These are phyloP conservation scores for Meta bourneti DNA, from an alignment of 2,888 invertebrate species.

Conservation along the genomic window DNA sequence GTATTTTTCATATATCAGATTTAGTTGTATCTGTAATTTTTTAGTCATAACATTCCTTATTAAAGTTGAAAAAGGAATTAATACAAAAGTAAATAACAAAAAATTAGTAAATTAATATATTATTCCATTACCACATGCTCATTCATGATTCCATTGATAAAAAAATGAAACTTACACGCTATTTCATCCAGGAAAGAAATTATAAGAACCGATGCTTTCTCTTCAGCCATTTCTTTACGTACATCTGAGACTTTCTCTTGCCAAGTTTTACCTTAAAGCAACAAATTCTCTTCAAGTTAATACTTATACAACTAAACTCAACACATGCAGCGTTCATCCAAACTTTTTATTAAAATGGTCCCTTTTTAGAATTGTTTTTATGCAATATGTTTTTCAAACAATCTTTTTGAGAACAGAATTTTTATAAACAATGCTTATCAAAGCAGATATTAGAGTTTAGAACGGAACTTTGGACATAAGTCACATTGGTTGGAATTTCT, in stretches of 20 bases:
- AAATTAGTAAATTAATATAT: background rate
- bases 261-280: slow-evolving; percentile 83
- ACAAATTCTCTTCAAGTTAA: background rate
- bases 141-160: too few species aligned
- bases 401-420: too few species aligned
- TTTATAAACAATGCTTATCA: background rate
- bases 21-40: background rate
- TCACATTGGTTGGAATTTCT: too few species aligned
- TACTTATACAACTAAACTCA: background rate
- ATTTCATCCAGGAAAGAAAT: slow-evolving; percentile 91
- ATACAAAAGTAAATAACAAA: background rate
- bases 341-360: background rate
- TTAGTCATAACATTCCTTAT: background rate
- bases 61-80: background rate
- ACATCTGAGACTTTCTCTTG: slow-evolving; percentile 86
- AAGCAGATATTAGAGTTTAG: too few species aligned
- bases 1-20: too few species aligned
- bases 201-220: slow-evolving; percentile 85
- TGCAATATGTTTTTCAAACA: background rate
- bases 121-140: too few species aligned
- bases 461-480: too few species aligned
- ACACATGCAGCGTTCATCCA: background rate
- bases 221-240: slow-evolving; percentile 85
- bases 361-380: background rate
- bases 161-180: slow-evolving; percentile 85